Conservation (phyloP, 2,888 invertebrate species). For the Melanophora roralis region DNA sequence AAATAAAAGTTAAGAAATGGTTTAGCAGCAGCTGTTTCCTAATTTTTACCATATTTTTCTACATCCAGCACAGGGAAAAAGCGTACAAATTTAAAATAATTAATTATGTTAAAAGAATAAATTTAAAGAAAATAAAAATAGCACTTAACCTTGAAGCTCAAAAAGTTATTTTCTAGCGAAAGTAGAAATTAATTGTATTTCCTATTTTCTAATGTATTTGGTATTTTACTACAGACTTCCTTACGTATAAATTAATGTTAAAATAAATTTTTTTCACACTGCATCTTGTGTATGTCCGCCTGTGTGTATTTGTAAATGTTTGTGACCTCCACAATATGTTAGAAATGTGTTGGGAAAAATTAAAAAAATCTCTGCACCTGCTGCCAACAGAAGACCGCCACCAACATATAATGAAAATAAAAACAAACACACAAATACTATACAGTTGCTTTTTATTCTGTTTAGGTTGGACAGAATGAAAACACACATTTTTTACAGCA, state of each 20-base stretch:
- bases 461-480: background rate
- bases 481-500: background rate
- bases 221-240: background rate
- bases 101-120: no score
- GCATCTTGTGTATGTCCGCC: background rate
- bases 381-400: conserved; percentile 40
- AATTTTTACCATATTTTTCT: no score
- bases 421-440: background rate
- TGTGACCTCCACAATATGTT: conserved; percentile 52
- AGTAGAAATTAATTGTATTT: background rate
- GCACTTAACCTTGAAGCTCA: no score
- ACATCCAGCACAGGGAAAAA: no score
- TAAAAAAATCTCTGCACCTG: conserved; percentile 48
- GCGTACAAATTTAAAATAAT: no score
- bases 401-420: background rate
- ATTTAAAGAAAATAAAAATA: no score
- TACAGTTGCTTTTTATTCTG: conserved; percentile 6
- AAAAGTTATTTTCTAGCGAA: no score
- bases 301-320: background rate
- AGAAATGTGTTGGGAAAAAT: conserved; percentile 26
- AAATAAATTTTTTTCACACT: conserved; percentile 13
- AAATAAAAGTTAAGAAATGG: no score
- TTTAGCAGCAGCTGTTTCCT: no score
- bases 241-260: background rate
- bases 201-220: background rate